Evolutionary conservation across 30 jellyfish, hydroid and myxozoan species (phyloP), one percentile per base, ranked within the genome.

Genomic region (Pseudorhiza aurosa): DNA sequence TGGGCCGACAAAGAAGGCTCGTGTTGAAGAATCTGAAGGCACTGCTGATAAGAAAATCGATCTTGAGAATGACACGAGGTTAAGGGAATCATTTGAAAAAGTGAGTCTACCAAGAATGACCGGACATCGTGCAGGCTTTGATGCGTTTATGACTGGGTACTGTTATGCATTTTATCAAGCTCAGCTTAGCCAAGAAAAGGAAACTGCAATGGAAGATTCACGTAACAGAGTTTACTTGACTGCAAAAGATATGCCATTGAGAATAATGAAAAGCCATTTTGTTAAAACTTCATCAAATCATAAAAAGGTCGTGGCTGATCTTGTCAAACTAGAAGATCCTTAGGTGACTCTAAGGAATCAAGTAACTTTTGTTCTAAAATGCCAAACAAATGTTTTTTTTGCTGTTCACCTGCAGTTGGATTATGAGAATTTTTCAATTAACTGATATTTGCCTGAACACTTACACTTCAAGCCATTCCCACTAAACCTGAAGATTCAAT

Each of bases 121-220:
- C 26, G 82, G 90, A 24, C 93, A 81, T 56, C 58, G 82, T 12
- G 93, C 93, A 4, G 93, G 93, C 25, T 65, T 65, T 29, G 93
- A 81, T 39, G 85, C 93, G 18, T 81, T 81, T 56, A 81, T 81
- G 93, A 81, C 93, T 2, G 93, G 93, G 4, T 81, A 81, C 42
- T 67, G 79, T 19, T 81, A 65, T 67, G 85, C 85, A 14, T 67
- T 55, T 65, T 81, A 65, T 56, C 71, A 49, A 43, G 24, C 32
- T 53, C 12, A 1, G 7, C 77, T 18, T 3, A 17, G 29, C 29
- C 11, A 17, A 2, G 60, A 21, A 14, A 73, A 39, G 39, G 80
- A 65, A 0, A 51, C 49, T 21, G 68, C 31, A 5, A 40, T 68
- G 0, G 44, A 49, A 24, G 79, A 43, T 27, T 81, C 65, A 27